A percentile compares a stretch with the other conserved stretches of the same genome.
Evolutionary conservation across 2,113 vertebrate genomes (phyloP).

Genomic region (Myodes glareolus): DNA sequence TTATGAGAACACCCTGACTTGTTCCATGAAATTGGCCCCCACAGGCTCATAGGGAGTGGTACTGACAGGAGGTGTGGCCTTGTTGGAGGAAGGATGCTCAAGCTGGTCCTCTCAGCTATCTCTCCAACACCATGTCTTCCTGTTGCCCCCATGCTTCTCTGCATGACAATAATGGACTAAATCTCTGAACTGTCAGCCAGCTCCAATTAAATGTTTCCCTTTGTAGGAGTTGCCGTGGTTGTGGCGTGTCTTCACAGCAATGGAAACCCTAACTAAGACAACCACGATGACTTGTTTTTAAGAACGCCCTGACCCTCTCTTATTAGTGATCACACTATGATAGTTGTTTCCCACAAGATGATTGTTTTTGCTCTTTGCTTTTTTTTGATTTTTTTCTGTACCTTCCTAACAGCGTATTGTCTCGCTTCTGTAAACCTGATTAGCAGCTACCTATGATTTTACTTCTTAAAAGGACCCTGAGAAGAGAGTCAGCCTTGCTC

Average conservation of each 20-base stretch:
- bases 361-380: too few relatives aligned
- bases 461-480: background rate
- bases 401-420: background rate
- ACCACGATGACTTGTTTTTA: too few relatives aligned
- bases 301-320: background rate
- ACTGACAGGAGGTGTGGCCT: background rate
- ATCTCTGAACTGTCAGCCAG: background rate
- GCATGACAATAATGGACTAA: background rate
- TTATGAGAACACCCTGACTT: background rate
- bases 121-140: background rate
- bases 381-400: background rate
- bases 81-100: background rate
- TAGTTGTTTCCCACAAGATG: background rate
- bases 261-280: background rate
- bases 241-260: background rate
- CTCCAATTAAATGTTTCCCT: background rate
- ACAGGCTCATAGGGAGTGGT: background rate
- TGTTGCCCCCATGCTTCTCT: background rate
- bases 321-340: background rate
- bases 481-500: background rate
- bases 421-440: background rate
- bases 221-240: background rate
- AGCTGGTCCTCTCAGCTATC: background rate
- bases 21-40: background rate
- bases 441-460: background rate